Evolutionary conservation across 2,888 invertebrate genomes (phyloP).

Genomic region (Leucozona laternaria): DNA sequence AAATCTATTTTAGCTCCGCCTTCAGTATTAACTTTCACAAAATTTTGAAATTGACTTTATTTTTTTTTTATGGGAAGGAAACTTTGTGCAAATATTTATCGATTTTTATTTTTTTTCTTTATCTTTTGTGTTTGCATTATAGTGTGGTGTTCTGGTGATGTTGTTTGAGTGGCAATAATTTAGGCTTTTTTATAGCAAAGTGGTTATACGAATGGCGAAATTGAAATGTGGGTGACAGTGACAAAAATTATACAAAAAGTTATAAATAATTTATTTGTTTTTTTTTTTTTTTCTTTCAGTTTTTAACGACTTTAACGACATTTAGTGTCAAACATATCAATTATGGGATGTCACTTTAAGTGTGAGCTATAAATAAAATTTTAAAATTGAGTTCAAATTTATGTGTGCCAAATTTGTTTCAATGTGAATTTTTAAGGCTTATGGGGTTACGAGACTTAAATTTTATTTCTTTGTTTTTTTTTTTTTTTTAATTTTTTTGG

Average conservation of each 20-base stretch:
- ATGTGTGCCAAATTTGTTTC: slow-evolving; percentile 3
- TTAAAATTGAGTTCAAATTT: background rate
- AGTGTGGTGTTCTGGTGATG: background rate
- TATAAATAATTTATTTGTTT: background rate
- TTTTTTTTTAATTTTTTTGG: no score
- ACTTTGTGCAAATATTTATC: background rate
- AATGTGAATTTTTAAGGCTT: background rate
- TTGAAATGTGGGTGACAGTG: slow-evolving; percentile 6
- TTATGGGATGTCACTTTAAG: background rate
- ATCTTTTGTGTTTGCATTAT: background rate
- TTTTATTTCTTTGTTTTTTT: background rate
- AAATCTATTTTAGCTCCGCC: slow-evolving; percentile 11
- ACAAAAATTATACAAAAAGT: slow-evolving; percentile 1
- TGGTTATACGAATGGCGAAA: background rate
- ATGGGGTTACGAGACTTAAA: background rate
- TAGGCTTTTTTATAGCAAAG: slow-evolving; percentile 14
- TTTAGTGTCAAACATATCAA: background rate
- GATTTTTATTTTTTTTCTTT: no score
- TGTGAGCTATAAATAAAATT: background rate
- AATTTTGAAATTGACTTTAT: background rate
- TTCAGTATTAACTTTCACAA: slow-evolving; percentile 21
- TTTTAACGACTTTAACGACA: background rate
- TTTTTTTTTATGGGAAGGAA: slow-evolving; percentile 9
- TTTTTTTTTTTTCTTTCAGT: background rate
- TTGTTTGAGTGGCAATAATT: slow-evolving; percentile 9